phyloP scores from a whole-genome alignment of 1,140 invertebrate species.

The Lethrus apterus region DNA sequence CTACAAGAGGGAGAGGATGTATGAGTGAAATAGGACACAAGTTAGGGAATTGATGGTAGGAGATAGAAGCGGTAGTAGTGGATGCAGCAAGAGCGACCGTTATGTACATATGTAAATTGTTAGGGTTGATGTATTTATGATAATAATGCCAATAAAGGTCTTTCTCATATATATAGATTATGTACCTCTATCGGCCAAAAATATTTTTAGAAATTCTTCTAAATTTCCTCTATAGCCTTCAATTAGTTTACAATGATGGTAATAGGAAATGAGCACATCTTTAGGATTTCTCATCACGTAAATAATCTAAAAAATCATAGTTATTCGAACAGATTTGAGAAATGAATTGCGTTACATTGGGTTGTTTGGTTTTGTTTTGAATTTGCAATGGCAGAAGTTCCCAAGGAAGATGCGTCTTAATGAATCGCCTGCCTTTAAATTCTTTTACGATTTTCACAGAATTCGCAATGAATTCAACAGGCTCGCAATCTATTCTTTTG shows the following conservation, averaged over 20 bases:
- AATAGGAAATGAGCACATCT: constrained; percentile 88
- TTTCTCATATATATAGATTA: too few species aligned
- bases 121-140: too few species aligned
- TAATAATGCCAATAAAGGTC: too few species aligned
- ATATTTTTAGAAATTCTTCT: constrained; percentile 55
- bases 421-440: constrained; percentile 40
- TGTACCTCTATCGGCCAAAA: constrained; percentile 51
- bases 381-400: constrained; percentile 55
- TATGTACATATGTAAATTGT: too few species aligned
- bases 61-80: too few species aligned
- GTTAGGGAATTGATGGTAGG: too few species aligned
- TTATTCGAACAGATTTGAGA: neutral
- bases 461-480: neutral
- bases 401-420: constrained; percentile 68
- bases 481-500: neutral
- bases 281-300: constrained; percentile 90
- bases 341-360: constrained; percentile 36
- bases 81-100: too few species aligned
- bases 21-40: too few species aligned
- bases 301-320: constrained; percentile 58
- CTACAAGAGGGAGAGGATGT: too few species aligned
- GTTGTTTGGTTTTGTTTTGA: constrained; percentile 42
- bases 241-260: constrained; percentile 70
- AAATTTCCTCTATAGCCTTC: constrained; percentile 55
- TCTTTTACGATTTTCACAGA: neutral